phyloP scores from a whole-genome alignment of 2,113 vertebrate species.

The Aldabrachelys gigantea region DNA sequence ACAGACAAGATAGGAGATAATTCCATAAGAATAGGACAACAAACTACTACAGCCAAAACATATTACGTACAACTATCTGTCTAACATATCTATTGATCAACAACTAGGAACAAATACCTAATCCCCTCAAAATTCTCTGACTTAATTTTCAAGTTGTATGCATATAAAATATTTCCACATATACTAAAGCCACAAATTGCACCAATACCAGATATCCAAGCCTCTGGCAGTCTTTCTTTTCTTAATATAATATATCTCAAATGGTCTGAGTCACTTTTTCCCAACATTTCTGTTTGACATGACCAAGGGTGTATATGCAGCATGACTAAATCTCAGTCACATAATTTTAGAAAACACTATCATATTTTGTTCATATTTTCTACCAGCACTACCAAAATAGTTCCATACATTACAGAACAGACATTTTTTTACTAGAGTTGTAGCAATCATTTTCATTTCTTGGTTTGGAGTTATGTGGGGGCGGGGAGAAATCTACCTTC shows the following conservation, averaged over 20 bases:
- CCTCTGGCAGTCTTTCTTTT: neutral
- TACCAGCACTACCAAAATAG: neutral
- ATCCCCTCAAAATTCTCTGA: neutral
- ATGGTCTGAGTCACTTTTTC: neutral
- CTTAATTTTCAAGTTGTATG: neutral
- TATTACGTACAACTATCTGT: neutral
- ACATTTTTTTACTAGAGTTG: neutral
- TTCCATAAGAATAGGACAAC: neutral
- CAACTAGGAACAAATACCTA: neutral
- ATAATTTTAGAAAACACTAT: neutral
- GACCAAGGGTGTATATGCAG: neutral
- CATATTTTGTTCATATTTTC: neutral
- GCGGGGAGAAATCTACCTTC: neutral
- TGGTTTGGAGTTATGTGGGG: neutral
- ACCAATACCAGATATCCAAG: rapidly evolving
- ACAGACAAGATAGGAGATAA: neutral
- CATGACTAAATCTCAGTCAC: neutral
- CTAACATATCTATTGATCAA: neutral
- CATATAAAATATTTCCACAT: rapidly evolving
- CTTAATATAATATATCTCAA: neutral
- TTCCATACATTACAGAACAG: neutral
- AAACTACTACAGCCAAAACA: neutral
- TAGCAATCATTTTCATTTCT: neutral
- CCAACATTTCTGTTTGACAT: neutral
- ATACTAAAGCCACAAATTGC: neutral